Evolutionary conservation across 2,888 invertebrate genomes (phyloP).

Genomic region (Tetragonula carbonaria): DNA sequence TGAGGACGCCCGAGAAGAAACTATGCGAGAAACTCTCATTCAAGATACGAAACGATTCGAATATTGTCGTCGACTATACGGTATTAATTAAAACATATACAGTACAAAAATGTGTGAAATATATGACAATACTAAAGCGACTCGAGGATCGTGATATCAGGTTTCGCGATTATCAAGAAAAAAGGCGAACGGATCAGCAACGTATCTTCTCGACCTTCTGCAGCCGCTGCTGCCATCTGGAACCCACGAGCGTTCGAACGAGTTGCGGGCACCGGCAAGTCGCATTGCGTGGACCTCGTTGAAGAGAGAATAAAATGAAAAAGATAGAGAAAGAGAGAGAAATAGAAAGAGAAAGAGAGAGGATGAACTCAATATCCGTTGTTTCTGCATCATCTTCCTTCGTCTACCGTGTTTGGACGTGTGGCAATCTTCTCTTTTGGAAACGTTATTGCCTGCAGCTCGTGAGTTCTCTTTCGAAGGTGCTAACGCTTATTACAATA

Average conservation of each 20-base stretch:
- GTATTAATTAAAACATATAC: too few relatives aligned
- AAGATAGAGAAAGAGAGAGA: conserved; percentile 33
- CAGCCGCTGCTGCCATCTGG: conserved; percentile 73
- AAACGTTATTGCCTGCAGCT: conserved; percentile 65
- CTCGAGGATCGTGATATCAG: too few relatives aligned
- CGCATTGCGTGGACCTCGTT: conserved; percentile 2
- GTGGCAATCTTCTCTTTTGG: conserved; percentile 67
- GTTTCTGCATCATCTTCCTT: conserved; percentile 61
- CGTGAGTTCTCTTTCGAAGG: too few relatives aligned
- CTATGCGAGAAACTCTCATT: too few relatives aligned
- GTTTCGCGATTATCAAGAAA: not conserved
- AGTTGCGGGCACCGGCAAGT: conserved; percentile 52
- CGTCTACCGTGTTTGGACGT: conserved; percentile 55
- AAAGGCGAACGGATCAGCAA: not conserved
- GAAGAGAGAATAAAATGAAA: conserved; percentile 35
- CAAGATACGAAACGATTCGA: too few relatives aligned
- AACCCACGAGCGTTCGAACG: conserved; percentile 66
- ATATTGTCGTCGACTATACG: too few relatives aligned
- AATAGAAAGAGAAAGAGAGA: conserved; percentile 20
- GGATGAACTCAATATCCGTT: conserved; percentile 74
- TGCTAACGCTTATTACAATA: too few relatives aligned
- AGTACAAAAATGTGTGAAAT: too few relatives aligned
- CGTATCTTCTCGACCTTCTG: not conserved
- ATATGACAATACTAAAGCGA: too few relatives aligned
- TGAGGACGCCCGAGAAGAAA: too few relatives aligned